A percentile compares a stretch with the other conserved stretches of the same genome.
Conservation (phyloP, 2,888 invertebrate genomes). For the Phyllotreta cruciferae region DNA sequence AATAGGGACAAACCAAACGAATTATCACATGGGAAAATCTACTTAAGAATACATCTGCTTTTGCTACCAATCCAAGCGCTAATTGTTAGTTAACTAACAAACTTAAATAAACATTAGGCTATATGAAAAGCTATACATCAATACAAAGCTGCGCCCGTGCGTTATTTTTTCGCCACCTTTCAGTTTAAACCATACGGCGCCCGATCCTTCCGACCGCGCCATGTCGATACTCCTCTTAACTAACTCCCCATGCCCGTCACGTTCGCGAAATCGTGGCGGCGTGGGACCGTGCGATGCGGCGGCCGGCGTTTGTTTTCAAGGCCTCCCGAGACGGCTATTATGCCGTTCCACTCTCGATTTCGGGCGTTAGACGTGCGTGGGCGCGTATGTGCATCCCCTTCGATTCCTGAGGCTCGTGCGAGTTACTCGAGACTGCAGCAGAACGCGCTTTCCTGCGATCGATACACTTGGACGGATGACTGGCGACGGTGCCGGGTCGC, state of each 20-base stretch:
- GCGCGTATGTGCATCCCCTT: conserved; percentile 34
- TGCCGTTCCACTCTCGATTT: conserved; percentile 41
- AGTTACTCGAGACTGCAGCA: conserved; percentile 38
- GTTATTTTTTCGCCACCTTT: conserved; percentile 9
- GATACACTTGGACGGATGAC: conserved; percentile 41
- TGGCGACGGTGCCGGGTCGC: conserved; percentile 25
- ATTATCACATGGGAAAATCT: too few species aligned
- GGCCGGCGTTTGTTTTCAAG: conserved; percentile 34
- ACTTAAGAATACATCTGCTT: too few species aligned
- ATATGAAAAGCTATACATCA: too few species aligned
- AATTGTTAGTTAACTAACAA: too few species aligned
- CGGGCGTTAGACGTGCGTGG: conserved; percentile 26
- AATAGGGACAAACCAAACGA: too few species aligned
- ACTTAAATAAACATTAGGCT: too few species aligned
- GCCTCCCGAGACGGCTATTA: conserved; percentile 27
- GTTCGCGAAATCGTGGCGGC: conserved; percentile 42
- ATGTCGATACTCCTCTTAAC: conserved; percentile 39
- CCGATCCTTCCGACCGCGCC: conserved; percentile 23
- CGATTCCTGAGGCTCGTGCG: conserved; percentile 9
- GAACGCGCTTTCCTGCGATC: conserved; percentile 42
- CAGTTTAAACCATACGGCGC: conserved; percentile 23
- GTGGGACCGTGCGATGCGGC: conserved; percentile 43
- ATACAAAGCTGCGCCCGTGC: too few species aligned
- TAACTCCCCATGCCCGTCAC: conserved; percentile 49
- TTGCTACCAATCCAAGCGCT: too few species aligned